Evolutionary conservation across 1,140 invertebrate genomes (phyloP), one percentile per base, ranked within the genome.

Genomic region (Plodia interpunctella): DNA sequence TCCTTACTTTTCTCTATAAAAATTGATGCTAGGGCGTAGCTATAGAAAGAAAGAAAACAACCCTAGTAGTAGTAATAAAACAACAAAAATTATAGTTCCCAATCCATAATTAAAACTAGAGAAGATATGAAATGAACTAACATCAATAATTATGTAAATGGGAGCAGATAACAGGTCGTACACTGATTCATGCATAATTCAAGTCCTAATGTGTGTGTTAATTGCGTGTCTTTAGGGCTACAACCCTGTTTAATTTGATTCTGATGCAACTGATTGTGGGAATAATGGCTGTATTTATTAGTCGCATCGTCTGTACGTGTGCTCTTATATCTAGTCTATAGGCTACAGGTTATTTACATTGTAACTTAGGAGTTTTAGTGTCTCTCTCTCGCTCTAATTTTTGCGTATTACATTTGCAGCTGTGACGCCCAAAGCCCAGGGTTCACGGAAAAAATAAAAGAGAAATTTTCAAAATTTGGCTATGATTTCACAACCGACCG

Each of bases 101-200:
- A 44, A 44, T 44, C 38, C 38, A 44, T 44, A 44, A 44, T 44
- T 44, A 44, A 44, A 15, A 44, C 38, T 44, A 44, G 38, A 15
- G 38, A n/a, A 44, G 15, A 44, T 44, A n/a, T 44, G 38, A 44
- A 44, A 44, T 44, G 38, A 15, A 44, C 38, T 55, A 66, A 67
- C 67, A 67, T 71, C 52, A 56, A 57, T 76, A 70, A 78, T 80
- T 79, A 78, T 74, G 74, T 71, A 76, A 78, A 74, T 66, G 65
- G 50, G 63, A 64, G 69, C 64, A 72, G 78, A 80, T 78, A 79
- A 80, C 72, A 72, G 69, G 56, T 44, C 15, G 38, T 15, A 60
- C 56, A 70, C 68, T 70, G 76, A 79, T 80, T 75, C 67, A 62
- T 86, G 76, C 78, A 86, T 86, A 77, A 86, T 83, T 70, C 74